Conservation (phyloP, 2,797 vertebrate species). For the Morelia viridis region DNA sequence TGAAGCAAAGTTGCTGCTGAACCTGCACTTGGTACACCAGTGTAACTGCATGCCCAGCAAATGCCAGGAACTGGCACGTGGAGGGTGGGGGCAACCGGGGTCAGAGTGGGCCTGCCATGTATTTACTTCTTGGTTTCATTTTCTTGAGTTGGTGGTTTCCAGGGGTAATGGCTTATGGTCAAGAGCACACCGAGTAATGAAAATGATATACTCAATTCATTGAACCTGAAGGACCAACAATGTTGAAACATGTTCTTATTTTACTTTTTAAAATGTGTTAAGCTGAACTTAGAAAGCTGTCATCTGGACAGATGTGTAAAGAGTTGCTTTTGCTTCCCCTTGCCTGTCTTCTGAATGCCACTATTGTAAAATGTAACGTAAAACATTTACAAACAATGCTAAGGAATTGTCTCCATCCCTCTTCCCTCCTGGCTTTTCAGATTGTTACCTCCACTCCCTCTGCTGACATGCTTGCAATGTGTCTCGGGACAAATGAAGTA, state of each 20-base stretch:
- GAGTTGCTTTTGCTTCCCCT: conserved; percentile 42
- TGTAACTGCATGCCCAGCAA: not conserved
- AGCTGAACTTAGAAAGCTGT: conserved; percentile 62
- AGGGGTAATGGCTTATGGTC: conserved; percentile 70
- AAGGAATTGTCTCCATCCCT: conserved; percentile 55
- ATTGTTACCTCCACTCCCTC: conserved; percentile 16
- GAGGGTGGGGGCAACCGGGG: not conserved
- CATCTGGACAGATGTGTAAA: conserved; percentile 67
- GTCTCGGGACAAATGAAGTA: conserved; percentile 69
- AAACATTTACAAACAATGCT: conserved; percentile 68
- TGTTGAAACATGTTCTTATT: conserved; percentile 50
- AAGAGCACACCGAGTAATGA: conserved; percentile 71
- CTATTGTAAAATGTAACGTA: conserved; percentile 72
- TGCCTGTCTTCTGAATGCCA: conserved; percentile 47
- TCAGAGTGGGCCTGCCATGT: conserved; percentile 17
- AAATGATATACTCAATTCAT: conserved; percentile 57
- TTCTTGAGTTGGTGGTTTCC: conserved; percentile 64
- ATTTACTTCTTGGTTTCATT: conserved; percentile 74
- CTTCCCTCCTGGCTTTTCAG: conserved; percentile 59
- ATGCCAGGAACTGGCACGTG: not conserved
- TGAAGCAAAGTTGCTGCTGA: not conserved
- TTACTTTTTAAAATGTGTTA: conserved; percentile 61
- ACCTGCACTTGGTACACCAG: not conserved
- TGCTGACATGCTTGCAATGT: conserved; percentile 59
- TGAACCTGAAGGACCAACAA: conserved; percentile 57